Percentiles rank a stretch among this genome's conserved stretches.
Conservation (phyloP, 2,113 vertebrate genomes). For the Toxostoma redivivum region DNA sequence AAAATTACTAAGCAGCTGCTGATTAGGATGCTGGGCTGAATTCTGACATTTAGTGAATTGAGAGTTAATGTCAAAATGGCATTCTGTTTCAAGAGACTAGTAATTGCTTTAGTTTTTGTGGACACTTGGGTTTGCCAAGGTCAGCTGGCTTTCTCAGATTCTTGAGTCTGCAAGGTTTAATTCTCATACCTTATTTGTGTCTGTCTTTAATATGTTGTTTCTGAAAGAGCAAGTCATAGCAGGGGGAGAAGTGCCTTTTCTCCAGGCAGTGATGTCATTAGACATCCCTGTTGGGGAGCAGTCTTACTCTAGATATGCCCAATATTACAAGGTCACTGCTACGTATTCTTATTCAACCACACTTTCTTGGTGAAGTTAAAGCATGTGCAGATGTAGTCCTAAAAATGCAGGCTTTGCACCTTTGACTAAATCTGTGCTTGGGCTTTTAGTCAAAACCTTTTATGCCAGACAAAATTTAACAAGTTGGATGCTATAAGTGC, state of each 20-base stretch:
- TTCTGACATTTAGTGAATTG: background rate
- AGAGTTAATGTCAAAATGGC: background rate
- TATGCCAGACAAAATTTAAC: background rate
- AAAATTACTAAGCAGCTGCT: background rate
- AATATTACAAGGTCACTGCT: background rate
- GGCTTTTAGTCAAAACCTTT: background rate
- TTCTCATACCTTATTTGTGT: background rate
- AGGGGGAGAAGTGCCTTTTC: background rate
- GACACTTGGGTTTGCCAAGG: background rate
- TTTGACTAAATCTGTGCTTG: background rate
- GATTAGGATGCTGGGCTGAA: background rate
- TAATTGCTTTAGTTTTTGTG: background rate
- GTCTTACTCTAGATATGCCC: background rate
- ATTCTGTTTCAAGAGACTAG: background rate
- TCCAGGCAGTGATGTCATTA: background rate
- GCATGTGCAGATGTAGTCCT: background rate
- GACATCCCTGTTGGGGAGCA: background rate
- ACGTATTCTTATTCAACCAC: background rate
- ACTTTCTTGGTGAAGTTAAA: background rate
- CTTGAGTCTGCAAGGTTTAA: background rate
- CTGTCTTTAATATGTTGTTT: background rate
- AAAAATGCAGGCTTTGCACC: background rate
- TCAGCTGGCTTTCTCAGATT: background rate
- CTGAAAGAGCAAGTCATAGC: background rate
- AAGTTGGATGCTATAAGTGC: background rate